A percentile compares a stretch with the other conserved stretches of the same genome.
Conservation (phyloP, 2,113 vertebrate genomes). For the Amphilophus citrinellus region DNA sequence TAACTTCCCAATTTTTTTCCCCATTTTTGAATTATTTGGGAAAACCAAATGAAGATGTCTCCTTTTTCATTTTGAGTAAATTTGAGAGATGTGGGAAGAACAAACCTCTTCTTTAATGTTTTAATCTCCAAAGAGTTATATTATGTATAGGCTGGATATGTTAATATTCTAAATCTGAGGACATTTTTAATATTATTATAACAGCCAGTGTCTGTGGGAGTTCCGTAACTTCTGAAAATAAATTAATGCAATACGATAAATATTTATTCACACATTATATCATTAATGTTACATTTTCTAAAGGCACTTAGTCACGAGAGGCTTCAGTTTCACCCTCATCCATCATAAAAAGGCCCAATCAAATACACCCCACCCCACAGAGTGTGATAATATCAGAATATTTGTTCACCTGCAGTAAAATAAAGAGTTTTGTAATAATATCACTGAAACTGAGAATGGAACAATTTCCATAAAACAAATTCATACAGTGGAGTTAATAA, state of each 20-base stretch:
- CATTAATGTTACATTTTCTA: conserved; percentile 2
- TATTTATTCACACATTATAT: conserved; percentile 39
- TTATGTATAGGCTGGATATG: background rate
- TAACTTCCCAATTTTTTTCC: background rate
- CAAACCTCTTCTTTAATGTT: background rate
- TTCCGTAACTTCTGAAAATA: conserved; percentile 20
- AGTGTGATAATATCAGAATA: conserved; percentile 40
- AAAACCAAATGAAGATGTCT: background rate
- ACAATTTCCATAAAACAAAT: conserved; percentile 52
- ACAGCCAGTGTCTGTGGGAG: background rate
- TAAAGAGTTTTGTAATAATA: conserved; percentile 19
- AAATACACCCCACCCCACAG: conserved; percentile 45
- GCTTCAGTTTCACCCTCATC: conserved; percentile 55
- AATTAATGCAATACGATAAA: conserved; percentile 13
- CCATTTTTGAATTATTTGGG: background rate
- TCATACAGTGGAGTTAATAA: conserved; percentile 30
- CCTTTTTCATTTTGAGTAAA: background rate
- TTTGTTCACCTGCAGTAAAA: conserved; percentile 55
- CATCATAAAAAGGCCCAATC: conserved; percentile 48
- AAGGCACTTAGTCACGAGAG: conserved; percentile 17
- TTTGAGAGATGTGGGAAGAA: background rate
- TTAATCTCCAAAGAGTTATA: background rate
- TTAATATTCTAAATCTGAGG: background rate
- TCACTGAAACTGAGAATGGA: conserved; percentile 31
- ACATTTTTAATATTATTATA: conserved; percentile 7